phyloP scores from a whole-genome alignment of 2,113 vertebrate genomes.

The Pangasianodon hypophthalmus region DNA sequence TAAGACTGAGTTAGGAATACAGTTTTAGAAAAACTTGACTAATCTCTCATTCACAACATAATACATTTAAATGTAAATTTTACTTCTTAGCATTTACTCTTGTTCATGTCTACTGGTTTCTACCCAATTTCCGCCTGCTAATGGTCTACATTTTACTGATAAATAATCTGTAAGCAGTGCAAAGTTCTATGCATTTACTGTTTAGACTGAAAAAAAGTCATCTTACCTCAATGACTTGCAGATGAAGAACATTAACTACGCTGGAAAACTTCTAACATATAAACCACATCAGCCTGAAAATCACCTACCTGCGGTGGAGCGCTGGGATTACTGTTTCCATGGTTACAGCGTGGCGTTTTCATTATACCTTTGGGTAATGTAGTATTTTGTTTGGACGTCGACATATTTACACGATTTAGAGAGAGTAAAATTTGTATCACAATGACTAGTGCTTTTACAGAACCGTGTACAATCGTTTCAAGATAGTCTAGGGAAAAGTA shows the following conservation, averaged over 20 bases:
- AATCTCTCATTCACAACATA: not conserved
- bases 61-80: not conserved
- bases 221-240: not conserved
- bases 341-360: not conserved
- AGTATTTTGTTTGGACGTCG: not conserved
- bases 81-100: no score
- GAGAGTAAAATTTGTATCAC: not conserved
- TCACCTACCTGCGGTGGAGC: no score
- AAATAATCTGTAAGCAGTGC: not conserved
- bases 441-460: not conserved
- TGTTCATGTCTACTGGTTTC: not conserved
- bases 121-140: not conserved
- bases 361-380: not conserved
- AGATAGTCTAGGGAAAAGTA: not conserved
- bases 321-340: not conserved
- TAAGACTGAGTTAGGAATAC: no score
- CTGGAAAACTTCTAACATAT: not conserved
- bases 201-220: not conserved
- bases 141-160: not conserved
- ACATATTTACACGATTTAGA: not conserved
- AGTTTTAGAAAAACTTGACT: not conserved
- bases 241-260: not conserved
- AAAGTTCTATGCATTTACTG: not conserved
- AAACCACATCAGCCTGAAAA: no score
- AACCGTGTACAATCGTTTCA: no score